phyloP scores from a whole-genome alignment of 1,140 invertebrate genomes.

The Pseudomyrmex sp. region DNA sequence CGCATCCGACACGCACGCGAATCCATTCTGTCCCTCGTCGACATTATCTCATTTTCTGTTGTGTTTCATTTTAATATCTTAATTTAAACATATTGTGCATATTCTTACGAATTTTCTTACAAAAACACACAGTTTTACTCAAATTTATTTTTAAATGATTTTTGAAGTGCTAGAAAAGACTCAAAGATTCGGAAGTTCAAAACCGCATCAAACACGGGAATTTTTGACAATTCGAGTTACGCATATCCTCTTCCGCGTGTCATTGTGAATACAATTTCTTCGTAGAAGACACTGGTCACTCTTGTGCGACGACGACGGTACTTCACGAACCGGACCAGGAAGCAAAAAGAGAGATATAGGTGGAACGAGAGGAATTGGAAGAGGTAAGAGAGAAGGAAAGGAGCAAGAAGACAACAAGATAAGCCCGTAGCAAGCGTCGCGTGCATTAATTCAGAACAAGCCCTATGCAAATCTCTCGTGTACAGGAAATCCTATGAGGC shows the following conservation, averaged over 20 bases:
- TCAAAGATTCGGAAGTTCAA: no score
- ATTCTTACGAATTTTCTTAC: no score
- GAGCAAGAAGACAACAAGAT: no score
- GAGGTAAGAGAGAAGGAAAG: conserved; percentile 20
- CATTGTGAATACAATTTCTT: neutral
- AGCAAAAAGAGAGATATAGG: neutral
- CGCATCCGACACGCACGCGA: neutral
- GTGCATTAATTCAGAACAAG: conserved; percentile 80
- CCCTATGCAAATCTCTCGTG: conserved; percentile 81
- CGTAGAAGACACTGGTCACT: conserved; percentile 21
- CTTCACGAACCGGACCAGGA: conserved; percentile 20
- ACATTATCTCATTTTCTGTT: conserved; percentile 1
- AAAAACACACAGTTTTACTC: no score
- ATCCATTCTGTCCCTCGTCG: neutral
- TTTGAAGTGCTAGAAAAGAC: no score
- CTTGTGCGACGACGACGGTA: conserved; percentile 11
- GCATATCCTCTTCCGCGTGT: neutral
- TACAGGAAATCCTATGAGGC: conserved; percentile 79
- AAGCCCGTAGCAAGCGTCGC: conserved; percentile 67
- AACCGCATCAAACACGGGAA: neutral
- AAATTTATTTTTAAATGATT: neutral
- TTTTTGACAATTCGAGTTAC: neutral
- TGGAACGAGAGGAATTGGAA: conserved; percentile 5
- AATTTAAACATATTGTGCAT: no score
- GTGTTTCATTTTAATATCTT: neutral